Percentiles rank a stretch among this genome's conserved stretches.
phyloP scores from a whole-genome alignment of 30 jellyfish, hydroid and myxozoan genomes.

The Hydra vulgaris region DNA sequence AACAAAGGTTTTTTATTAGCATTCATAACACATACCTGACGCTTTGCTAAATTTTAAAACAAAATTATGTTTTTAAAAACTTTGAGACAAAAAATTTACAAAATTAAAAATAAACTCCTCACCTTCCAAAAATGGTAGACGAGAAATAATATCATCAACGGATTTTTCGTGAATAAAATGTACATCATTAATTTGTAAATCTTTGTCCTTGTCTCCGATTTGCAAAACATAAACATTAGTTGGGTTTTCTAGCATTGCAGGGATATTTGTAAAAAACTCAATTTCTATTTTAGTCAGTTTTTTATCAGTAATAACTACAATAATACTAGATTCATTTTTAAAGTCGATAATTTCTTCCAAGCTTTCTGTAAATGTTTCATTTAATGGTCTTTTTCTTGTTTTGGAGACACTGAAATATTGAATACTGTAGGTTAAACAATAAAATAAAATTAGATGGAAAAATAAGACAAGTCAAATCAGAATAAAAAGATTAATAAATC shows the following conservation, averaged over 20 bases:
- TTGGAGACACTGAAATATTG: not conserved
- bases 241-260: not conserved
- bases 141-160: not conserved
- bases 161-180: not conserved
- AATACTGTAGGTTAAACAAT: not conserved
- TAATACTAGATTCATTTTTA: not conserved
- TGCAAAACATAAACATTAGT: not conserved
- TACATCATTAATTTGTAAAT: not conserved
- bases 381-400: not conserved
- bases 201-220: not conserved
- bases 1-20: not conserved
- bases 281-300: too few relatives aligned
- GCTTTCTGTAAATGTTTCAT: not conserved
- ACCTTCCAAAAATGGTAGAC: not conserved
- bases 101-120: not conserved
- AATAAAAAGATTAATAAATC: too few relatives aligned
- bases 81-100: not conserved
- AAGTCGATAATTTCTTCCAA: not conserved
- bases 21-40: not conserved
- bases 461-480: too few relatives aligned
- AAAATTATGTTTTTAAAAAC: not conserved
- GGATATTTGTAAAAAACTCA: not conserved
- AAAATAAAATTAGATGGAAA: too few relatives aligned
- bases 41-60: not conserved
- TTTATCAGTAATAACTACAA: not conserved